phyloP scores from a whole-genome alignment of 2,888 invertebrate genomes.

The Stegophylla sp. region DNA sequence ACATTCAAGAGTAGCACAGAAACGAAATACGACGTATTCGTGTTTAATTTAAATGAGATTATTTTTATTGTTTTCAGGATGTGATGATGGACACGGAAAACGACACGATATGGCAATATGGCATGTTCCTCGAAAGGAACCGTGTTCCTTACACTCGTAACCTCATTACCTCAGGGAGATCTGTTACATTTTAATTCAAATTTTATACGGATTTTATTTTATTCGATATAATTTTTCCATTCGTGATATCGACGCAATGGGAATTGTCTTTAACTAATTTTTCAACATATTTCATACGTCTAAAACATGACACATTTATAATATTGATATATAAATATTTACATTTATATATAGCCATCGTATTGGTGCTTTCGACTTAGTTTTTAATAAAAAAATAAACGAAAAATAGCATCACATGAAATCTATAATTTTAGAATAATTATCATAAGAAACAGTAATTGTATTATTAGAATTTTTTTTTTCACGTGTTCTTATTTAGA shows the following conservation, averaged over 20 bases:
- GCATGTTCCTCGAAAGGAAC: too few relatives aligned
- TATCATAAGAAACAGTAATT: background rate
- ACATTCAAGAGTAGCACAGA: too few relatives aligned
- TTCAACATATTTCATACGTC: slow-evolving; percentile 11
- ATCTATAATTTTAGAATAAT: background rate
- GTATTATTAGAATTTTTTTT: slow-evolving; percentile 14
- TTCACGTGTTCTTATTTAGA: slow-evolving; percentile 15
- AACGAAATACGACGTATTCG: too few relatives aligned
- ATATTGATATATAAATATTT: background rate
- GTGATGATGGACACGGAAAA: slow-evolving; percentile 2
- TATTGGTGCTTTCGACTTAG: slow-evolving; percentile 32
- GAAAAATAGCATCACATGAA: slow-evolving; percentile 25
- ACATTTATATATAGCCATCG: background rate
- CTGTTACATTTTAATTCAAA: slow-evolving; percentile 43
- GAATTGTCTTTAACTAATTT: background rate
- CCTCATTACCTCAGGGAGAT: slow-evolving; percentile 45
- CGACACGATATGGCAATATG: slow-evolving; percentile 3
- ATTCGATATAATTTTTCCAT: slow-evolving; percentile 16
- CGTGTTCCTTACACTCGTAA: slow-evolving; percentile 37
- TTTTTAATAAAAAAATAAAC: background rate
- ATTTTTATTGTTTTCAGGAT: slow-evolving; percentile 7
- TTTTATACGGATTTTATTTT: slow-evolving; percentile 27
- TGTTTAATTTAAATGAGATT: too few relatives aligned
- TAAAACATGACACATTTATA: slow-evolving; percentile 38
- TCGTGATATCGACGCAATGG: background rate